Evolutionary conservation across 1,140 invertebrate species (phyloP), one percentile per base, ranked within the genome.

Genomic region (Drosophila virilis): DNA sequence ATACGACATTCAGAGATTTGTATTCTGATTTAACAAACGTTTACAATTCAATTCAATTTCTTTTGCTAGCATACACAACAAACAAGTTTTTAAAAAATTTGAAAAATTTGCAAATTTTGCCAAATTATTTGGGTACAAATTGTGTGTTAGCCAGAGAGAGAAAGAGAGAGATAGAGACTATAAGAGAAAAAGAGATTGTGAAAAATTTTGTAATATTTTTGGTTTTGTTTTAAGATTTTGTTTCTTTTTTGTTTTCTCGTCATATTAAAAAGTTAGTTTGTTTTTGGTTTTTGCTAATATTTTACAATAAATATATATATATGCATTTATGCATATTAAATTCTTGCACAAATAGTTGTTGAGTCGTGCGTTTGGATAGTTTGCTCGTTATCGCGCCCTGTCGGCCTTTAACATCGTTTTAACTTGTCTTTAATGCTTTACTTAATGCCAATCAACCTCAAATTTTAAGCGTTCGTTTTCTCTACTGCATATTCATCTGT

Each of bases 401-500:
- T 90, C 90, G 90, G 85, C 85, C 58, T 79, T 80, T 79, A 75
- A 85, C 85, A 90, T 90, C 85, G 85, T 89, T 89, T 79, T 79
- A 77, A 79, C 77, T 62, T 70, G 48, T 62, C 71, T 85, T 86
- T 74, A 61, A 55, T 69, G 72, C 72, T 74, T 89, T 88, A 82
- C 84, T 89, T 89, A 89, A 89, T 89, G 84, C 84, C 84, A 89
- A 89, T 89, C 84, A 89, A 89, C 84, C 84, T 89, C 84, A 90
- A 89, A 90, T 89, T 86, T 89, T 89, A 89, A 89, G 84, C 84
- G 84, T 89, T 89, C 78, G 73, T 85, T 76, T 91, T 90, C 71
- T 91, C 82, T 91, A 91, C 74, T 78, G 80, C 83, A 84, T 86
- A 78, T 71, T 78, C 59, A 82, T 74, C 59, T 72, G 68, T 78